These are phyloP conservation scores for Capitulum mitella DNA, from an alignment of 2,888 invertebrate species.

Conservation along the genomic window DNA sequence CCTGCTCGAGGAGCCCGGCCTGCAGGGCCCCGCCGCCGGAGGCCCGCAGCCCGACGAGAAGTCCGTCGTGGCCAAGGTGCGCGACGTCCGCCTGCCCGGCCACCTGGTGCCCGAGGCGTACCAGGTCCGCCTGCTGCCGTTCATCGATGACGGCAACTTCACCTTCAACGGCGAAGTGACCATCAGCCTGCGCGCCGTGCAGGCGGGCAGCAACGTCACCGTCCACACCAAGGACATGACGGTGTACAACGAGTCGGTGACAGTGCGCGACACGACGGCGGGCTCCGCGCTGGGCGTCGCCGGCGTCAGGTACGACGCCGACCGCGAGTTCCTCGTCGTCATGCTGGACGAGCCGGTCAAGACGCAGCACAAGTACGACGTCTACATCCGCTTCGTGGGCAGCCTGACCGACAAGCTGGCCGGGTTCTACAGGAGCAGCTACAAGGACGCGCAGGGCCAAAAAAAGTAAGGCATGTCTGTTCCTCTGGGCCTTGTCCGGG, in stretches of 20 bases:
- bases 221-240: slow-evolving; percentile 65
- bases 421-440: slow-evolving; percentile 77
- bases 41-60: no score
- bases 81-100: slow-evolving; percentile 29
- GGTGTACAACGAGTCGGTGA: slow-evolving; percentile 54
- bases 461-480: no score
- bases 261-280: slow-evolving; percentile 39
- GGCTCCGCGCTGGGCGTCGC: slow-evolving; percentile 24
- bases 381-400: slow-evolving; percentile 64
- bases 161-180: slow-evolving; percentile 35
- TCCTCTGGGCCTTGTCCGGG: no score
- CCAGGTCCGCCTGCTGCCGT: slow-evolving; percentile 32
- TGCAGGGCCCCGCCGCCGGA: not conserved
- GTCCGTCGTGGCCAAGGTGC: slow-evolving; percentile 15
- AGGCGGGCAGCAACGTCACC: slow-evolving; percentile 57
- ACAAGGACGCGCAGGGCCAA: slow-evolving; percentile 56
- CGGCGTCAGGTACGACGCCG: slow-evolving; percentile 32
- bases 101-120: slow-evolving; percentile 28
- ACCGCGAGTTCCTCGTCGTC: slow-evolving; percentile 61
- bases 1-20: not conserved
- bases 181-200: slow-evolving; percentile 50
- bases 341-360: slow-evolving; percentile 53
- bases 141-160: slow-evolving; percentile 34
- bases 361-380: slow-evolving; percentile 55
- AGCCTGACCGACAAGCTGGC: slow-evolving; percentile 64